Evolutionary conservation across 2,113 vertebrate genomes (phyloP), one percentile per base, ranked within the genome.

Genomic region (Carassius carassius): DNA sequence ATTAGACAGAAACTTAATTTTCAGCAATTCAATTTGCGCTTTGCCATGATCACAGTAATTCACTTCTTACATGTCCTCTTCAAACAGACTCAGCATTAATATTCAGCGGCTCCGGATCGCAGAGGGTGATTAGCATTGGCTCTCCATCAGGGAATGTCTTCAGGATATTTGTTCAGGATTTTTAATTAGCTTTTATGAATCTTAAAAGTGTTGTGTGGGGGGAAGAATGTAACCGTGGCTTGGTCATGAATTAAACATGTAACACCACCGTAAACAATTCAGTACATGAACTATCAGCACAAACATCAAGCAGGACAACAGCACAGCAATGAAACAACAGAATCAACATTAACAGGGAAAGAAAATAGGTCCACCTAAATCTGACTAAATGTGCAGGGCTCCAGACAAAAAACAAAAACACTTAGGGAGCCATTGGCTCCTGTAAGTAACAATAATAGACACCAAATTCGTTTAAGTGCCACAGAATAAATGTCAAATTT

Each of bases 131-230:
- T 67, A 69, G 69, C 41, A 47, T 49, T 49, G 49, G 77, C 54
- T 37, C 62, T 63, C 41, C 12, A 7, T 49, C 44, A 63, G n/a
- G 77, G 35, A 41, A 41, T 78, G 56, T 10, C 32, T 60, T 60
- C 13, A n/a, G 54, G 32, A 41, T 23, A 41, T 37, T 78, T 32
- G n/a, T 79, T 79, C 74, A 78, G 62, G 78, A 69, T 84, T 87
- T 81, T 84, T 87, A 84, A 87, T 87, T 49, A 49, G 69, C 32
- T 41, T 76, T 69, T 72, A 44, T 76, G 56, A 78, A 78, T 60
- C 78, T 85, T 63, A 83, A 81, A 86, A 83, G 60, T 41, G 3
- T 73, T 72, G 49, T 56, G 74, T 77, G 73, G 74, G 17, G 77
- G 47, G 44, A 25, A 11, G 41, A 44, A 12, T 35, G 19, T 62